Conservation (phyloP, 1,140 invertebrate species). For the Ips nitidus region DNA sequence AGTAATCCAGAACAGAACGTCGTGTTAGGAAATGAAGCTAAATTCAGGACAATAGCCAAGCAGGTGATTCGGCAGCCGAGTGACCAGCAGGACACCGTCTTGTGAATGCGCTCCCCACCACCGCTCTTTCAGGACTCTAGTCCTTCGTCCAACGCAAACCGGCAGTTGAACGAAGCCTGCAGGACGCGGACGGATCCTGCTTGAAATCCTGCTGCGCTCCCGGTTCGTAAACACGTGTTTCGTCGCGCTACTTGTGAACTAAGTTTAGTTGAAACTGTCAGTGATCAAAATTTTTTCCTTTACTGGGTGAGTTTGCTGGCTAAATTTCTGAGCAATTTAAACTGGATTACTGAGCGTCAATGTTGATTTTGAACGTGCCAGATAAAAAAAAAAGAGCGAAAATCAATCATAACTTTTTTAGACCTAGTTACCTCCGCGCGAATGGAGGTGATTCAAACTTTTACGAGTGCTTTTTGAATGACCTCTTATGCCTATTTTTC, state of each 20-base stretch:
- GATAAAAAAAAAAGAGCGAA: slow-evolving; percentile 11
- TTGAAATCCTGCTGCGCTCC: slow-evolving; percentile 21
- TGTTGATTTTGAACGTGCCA: slow-evolving; percentile 22
- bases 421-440: slow-evolving; percentile 1
- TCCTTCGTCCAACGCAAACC: slow-evolving; percentile 29
- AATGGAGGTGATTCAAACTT: slow-evolving; percentile 16
- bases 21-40: slow-evolving; percentile 2
- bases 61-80: slow-evolving; percentile 13
- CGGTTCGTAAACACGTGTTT: slow-evolving; percentile 31
- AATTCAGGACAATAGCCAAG: slow-evolving; percentile 16
- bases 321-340: slow-evolving; percentile 6
- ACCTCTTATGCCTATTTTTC: slow-evolving; percentile 18
- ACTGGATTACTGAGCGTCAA: background rate
- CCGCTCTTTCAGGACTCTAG: slow-evolving; percentile 25
- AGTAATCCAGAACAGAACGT: background rate
- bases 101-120: slow-evolving; percentile 28
- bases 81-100: slow-evolving; percentile 35
- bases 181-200: slow-evolving; percentile 26
- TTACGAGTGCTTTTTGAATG: slow-evolving; percentile 15
- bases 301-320: slow-evolving; percentile 10
- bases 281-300: background rate
- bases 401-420: slow-evolving; percentile 28
- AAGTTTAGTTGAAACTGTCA: background rate
- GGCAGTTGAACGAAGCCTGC: slow-evolving; percentile 33
- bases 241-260: background rate